These are phyloP conservation scores for Hippopotamyrus pictus DNA, from an alignment of 2,797 vertebrate species.

Conservation along the genomic window DNA sequence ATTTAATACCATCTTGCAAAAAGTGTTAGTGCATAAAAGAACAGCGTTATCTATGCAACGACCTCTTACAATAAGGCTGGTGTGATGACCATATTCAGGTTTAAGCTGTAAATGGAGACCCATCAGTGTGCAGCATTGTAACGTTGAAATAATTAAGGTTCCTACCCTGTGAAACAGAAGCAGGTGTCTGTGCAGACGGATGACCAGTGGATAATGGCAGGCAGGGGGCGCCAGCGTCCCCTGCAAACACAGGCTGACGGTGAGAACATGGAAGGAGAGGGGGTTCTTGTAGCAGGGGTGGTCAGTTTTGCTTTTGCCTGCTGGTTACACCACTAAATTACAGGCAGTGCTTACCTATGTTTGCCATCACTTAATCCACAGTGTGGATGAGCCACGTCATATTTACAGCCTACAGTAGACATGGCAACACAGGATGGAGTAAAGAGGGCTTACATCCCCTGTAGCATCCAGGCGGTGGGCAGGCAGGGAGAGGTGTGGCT, in stretches of 20 bases:
- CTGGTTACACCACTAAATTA: not conserved
- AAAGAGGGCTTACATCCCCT: slow-evolving; percentile 56
- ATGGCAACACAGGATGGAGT: slow-evolving; percentile 21
- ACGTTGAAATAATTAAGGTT: not conserved
- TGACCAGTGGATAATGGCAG: slow-evolving; percentile 70
- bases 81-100: not conserved
- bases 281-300: not conserved
- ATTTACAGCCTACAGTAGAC: not conserved
- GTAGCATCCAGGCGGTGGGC: slow-evolving; percentile 49
- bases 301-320: not conserved
- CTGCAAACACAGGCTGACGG: slow-evolving; percentile 46
- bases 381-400: not conserved
- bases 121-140: not conserved
- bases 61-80: not conserved
- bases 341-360: not conserved
- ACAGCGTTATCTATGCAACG: not conserved
- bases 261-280: slow-evolving; percentile 21
- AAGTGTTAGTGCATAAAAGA: not conserved
- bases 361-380: not conserved
- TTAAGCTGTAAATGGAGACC: not conserved
- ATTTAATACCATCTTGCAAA: not conserved
- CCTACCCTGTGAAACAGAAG: slow-evolving; percentile 71
- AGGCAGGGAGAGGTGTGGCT: slow-evolving; percentile 49
- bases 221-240: slow-evolving; percentile 43
- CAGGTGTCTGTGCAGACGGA: slow-evolving; percentile 63